phyloP scores from a whole-genome alignment of 1,140 invertebrate species.

The Cotesia glomerata region DNA sequence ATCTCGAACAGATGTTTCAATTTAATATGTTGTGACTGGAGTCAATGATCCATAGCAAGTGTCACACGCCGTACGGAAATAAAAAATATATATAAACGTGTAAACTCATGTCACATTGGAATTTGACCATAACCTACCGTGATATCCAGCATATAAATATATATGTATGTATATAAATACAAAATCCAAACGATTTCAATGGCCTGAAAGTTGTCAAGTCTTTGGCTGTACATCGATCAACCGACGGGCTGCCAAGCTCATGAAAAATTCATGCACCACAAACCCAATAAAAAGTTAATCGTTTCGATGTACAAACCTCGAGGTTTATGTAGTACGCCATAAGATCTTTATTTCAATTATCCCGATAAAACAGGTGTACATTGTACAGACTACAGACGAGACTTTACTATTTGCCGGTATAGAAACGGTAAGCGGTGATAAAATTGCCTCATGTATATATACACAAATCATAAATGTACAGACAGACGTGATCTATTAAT shows the following conservation, averaged over 20 bases:
- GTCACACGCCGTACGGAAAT: not conserved
- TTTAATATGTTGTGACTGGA: not conserved
- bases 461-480: not conserved
- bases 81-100: not conserved
- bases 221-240: conserved; percentile 23
- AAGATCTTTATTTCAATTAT: conserved; percentile 9
- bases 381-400: no score
- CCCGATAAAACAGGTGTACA: no score
- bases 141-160: conserved; percentile 5
- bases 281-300: conserved; percentile 22
- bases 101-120: not conserved
- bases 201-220: not conserved
- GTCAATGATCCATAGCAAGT: not conserved
- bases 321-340: not conserved
- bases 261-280: conserved; percentile 26
- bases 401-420: no score
- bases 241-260: conserved; percentile 4
- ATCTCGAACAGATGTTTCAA: not conserved
- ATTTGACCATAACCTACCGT: conserved; percentile 30
- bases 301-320: conserved; percentile 9
- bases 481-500: not conserved
- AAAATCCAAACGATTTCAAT: conserved; percentile 17
- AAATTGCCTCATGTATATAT: not conserved
- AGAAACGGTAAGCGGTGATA: no score
- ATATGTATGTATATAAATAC: no score